Conservation (phyloP, 1,140 invertebrate species). For the Dreissena polymorpha region DNA sequence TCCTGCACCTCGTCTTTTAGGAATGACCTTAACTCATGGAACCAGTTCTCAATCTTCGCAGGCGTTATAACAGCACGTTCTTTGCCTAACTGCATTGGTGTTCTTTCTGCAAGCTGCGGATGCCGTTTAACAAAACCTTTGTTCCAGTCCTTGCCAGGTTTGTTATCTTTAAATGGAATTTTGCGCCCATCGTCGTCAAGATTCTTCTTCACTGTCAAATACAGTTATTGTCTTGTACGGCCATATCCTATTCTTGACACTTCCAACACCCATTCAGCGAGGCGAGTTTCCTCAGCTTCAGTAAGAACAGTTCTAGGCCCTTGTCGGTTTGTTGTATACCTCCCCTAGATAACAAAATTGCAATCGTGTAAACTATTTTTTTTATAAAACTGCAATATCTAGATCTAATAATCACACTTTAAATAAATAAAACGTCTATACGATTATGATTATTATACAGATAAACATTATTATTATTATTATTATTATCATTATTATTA, state of each 20-base stretch:
- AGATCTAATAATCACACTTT: too few species aligned
- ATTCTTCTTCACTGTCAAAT: slow-evolving; percentile 34
- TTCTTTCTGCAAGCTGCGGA: slow-evolving; percentile 76
- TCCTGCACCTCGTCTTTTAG: not conserved
- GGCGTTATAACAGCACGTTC: slow-evolving; percentile 46
- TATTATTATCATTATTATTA: too few species aligned
- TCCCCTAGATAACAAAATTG: not conserved
- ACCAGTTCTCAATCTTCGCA: slow-evolving; percentile 35
- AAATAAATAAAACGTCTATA: too few species aligned
- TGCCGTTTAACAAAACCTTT: slow-evolving; percentile 79
- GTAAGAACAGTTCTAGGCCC: slow-evolving; percentile 14
- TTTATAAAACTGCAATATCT: too few species aligned
- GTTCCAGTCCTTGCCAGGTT: slow-evolving; percentile 79
- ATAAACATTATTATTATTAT: too few species aligned
- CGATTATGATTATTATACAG: too few species aligned
- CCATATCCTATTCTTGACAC: slow-evolving; percentile 52
- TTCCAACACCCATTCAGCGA: slow-evolving; percentile 39
- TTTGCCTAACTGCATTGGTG: slow-evolving; percentile 64
- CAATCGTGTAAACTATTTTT: not conserved
- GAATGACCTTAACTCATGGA: slow-evolving; percentile 6
- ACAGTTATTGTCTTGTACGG: slow-evolving; percentile 21
- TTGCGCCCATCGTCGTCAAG: slow-evolving; percentile 37
- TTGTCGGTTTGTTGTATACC: slow-evolving; percentile 8
- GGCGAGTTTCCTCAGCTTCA: slow-evolving; percentile 7
- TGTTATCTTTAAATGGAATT: slow-evolving; percentile 36